Evolutionary conservation across 2,797 vertebrate genomes (phyloP).

Genomic region (Prionace glauca): DNA sequence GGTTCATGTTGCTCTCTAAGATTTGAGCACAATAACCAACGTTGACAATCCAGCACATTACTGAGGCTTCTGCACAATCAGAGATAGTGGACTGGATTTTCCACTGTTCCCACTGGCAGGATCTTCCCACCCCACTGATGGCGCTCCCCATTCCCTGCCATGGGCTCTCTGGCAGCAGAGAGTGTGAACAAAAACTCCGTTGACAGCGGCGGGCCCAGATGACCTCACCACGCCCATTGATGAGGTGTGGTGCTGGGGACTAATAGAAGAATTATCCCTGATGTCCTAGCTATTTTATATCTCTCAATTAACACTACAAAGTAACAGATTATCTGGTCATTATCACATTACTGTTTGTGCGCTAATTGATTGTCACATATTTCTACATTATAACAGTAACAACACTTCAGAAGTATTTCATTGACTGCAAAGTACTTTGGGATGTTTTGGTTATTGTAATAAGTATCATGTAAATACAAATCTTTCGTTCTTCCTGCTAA

Average conservation of each 20-base stretch:
- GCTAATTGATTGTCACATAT: not conserved
- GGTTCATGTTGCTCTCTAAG: not conserved
- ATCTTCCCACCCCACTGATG: too few relatives aligned
- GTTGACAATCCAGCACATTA: not conserved
- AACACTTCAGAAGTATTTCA: not conserved
- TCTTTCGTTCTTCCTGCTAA: not conserved
- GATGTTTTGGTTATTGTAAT: not conserved
- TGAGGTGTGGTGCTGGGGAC: too few relatives aligned
- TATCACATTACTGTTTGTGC: not conserved
- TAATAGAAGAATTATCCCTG: too few relatives aligned
- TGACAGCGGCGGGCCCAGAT: too few relatives aligned
- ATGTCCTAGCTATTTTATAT: not conserved
- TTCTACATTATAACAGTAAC: too few relatives aligned
- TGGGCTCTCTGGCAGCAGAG: too few relatives aligned
- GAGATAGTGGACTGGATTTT: not conserved
- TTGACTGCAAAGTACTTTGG: not conserved
- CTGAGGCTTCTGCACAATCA: not conserved
- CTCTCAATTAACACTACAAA: not conserved
- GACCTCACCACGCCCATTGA: too few relatives aligned
- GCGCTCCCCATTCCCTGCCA: too few relatives aligned
- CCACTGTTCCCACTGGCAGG: too few relatives aligned
- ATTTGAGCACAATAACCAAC: not conserved
- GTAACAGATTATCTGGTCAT: not conserved
- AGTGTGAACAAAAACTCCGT: too few relatives aligned
- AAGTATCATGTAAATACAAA: not conserved